phyloP scores from a whole-genome alignment of 2,888 invertebrate species.

The Heliconius erato region DNA sequence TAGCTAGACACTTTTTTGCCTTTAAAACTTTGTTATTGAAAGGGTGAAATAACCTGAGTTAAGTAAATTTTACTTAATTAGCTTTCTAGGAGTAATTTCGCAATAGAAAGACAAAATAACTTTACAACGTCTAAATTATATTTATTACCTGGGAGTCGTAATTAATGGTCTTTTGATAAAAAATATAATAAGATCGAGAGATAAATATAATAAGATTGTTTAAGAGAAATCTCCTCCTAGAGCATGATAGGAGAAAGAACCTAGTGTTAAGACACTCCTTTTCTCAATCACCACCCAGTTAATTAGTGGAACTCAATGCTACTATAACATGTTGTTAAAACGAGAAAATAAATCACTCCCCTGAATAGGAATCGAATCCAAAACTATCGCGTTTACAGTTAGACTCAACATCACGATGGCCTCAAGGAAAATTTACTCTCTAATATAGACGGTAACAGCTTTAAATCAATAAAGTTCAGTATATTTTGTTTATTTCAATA shows the following conservation, averaged over 20 bases:
- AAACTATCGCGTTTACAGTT: too few relatives aligned
- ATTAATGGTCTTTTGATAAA: too few relatives aligned
- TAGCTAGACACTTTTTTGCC: background rate
- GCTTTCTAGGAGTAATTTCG: background rate
- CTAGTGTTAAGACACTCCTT: too few relatives aligned
- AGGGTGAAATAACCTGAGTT: background rate
- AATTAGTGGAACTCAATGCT: too few relatives aligned
- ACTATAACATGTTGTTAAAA: too few relatives aligned
- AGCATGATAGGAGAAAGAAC: too few relatives aligned
- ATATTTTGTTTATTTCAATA: constrained; percentile 1
- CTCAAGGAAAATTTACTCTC: background rate
- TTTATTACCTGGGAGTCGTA: background rate
- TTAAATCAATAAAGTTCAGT: constrained; percentile 12
- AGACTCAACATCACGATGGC: too few relatives aligned
- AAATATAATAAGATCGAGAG: too few relatives aligned
- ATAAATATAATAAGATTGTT: too few relatives aligned
- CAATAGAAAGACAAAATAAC: background rate
- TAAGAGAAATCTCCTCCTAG: background rate
- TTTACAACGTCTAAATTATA: background rate
- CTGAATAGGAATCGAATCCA: too few relatives aligned
- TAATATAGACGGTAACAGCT: background rate
- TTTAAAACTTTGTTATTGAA: constrained; percentile 3
- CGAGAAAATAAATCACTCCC: too few relatives aligned
- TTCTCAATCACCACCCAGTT: too few relatives aligned
- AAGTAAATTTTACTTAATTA: background rate